Conservation (phyloP, 2,888 invertebrate genomes). For the Ormyrus labotus region DNA sequence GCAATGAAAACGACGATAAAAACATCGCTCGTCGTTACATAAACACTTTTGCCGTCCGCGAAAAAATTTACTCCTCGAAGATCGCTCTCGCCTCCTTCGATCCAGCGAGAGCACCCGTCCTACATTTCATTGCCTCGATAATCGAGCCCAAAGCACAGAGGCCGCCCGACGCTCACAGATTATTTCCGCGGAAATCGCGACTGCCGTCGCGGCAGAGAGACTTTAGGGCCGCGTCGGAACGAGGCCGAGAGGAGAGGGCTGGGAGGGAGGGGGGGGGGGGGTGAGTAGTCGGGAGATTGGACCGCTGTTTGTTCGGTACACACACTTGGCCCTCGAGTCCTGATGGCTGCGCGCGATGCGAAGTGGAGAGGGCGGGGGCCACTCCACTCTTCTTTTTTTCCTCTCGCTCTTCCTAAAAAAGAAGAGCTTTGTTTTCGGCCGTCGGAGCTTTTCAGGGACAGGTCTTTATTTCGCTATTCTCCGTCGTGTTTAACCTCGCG, state of each 20-base stretch:
- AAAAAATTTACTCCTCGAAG: too few relatives aligned
- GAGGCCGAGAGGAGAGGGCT: slow-evolving; percentile 25
- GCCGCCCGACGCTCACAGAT: too few relatives aligned
- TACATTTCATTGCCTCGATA: too few relatives aligned
- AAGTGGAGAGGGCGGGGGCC: not conserved
- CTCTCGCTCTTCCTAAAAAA: not conserved
- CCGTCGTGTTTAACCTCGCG: not conserved
- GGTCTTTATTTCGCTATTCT: slow-evolving; percentile 24
- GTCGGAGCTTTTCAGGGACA: slow-evolving; percentile 3
- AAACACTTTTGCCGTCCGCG: too few relatives aligned
- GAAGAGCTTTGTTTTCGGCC: slow-evolving; percentile 18
- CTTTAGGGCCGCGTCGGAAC: slow-evolving; percentile 10
- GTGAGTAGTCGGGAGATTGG: slow-evolving; percentile 11
- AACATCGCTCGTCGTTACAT: too few relatives aligned
- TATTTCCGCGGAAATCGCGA: not conserved
- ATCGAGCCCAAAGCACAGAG: too few relatives aligned
- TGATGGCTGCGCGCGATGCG: not conserved
- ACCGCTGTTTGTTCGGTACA: slow-evolving; percentile 24
- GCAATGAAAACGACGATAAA: too few relatives aligned
- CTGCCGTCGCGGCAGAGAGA: too few relatives aligned
- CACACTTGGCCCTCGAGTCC: not conserved
- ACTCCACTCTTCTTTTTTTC: not conserved
- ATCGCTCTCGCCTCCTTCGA: too few relatives aligned
- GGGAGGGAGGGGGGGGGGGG: too few relatives aligned
- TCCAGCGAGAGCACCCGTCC: too few relatives aligned